Evolutionary conservation across 2,888 invertebrate species (phyloP).

Genomic region (Anodontia alba): DNA sequence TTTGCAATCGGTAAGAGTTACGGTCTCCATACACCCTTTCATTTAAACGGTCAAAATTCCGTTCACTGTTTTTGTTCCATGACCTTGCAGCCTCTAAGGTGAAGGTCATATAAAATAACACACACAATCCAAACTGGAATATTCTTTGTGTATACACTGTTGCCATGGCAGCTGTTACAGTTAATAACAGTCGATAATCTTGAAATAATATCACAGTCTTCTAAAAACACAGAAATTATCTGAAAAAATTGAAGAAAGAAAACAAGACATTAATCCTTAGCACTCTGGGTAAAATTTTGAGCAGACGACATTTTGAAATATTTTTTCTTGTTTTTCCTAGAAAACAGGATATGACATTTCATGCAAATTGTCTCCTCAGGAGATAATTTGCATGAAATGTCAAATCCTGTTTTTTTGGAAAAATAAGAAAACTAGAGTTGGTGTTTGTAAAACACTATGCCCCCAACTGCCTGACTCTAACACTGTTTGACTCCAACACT

Average conservation of each 20-base stretch:
- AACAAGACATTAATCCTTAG: neutral
- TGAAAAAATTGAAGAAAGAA: neutral
- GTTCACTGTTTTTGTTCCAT: conserved; percentile 36
- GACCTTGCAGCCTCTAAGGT: conserved; percentile 56
- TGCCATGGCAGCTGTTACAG: conserved; percentile 1
- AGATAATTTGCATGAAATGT: no score
- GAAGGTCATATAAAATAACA: conserved; percentile 53
- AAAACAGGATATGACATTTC: no score
- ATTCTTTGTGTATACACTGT: conserved; percentile 19
- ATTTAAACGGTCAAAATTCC: conserved; percentile 41
- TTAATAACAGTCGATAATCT: neutral
- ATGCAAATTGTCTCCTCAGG: no score
- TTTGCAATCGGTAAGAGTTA: neutral
- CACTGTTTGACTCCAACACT: no score
- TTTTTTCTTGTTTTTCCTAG: no score
- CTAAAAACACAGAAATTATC: neutral
- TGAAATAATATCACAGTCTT: conserved; percentile 10
- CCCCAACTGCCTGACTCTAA: no score
- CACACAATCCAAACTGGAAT: conserved; percentile 36
- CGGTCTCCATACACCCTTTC: neutral
- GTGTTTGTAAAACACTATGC: no score
- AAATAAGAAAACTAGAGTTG: no score
- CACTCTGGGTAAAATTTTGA: neutral
- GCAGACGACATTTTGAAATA: no score
- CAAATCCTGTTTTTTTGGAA: no score